These are phyloP conservation scores for Adelphocoris suturalis DNA, from an alignment of 2,888 invertebrate species.

Conservation along the genomic window DNA sequence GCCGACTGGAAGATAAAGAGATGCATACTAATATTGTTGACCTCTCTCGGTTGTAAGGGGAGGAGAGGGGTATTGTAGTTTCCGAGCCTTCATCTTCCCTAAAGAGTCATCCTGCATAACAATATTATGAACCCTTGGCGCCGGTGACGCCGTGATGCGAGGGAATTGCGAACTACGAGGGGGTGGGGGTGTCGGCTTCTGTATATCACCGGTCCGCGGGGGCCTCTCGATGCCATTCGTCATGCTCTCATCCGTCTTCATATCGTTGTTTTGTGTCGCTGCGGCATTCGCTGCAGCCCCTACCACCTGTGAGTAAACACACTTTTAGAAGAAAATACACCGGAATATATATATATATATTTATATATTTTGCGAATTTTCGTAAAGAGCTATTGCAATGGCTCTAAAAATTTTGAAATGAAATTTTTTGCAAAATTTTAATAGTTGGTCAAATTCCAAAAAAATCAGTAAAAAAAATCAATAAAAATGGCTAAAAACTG, in stretches of 20 bases:
- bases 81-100: background rate
- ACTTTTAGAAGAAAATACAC: too few species aligned
- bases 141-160: background rate
- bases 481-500: too few species aligned
- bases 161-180: background rate
- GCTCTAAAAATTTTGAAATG: too few species aligned
- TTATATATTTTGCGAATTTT: background rate
- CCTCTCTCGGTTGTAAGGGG: background rate
- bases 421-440: too few species aligned
- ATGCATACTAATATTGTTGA: constrained; percentile 35
- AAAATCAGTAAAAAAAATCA: too few species aligned
- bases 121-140: constrained; percentile 17
- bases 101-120: constrained; percentile 7
- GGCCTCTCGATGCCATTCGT: constrained; percentile 10
- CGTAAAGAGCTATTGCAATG: too few species aligned
- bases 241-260: constrained; percentile 31
- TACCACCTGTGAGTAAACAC: constrained; percentile 34
- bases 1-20: background rate
- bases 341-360: background rate
- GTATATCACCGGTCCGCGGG: background rate
- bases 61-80: background rate
- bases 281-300: constrained; percentile 29
- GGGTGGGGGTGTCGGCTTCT: background rate
- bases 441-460: too few species aligned
- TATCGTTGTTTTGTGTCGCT: constrained; percentile 39